Base-by-base conservation (phyloP, 2,888 invertebrate species). In the Drosophila robusta region DNA sequence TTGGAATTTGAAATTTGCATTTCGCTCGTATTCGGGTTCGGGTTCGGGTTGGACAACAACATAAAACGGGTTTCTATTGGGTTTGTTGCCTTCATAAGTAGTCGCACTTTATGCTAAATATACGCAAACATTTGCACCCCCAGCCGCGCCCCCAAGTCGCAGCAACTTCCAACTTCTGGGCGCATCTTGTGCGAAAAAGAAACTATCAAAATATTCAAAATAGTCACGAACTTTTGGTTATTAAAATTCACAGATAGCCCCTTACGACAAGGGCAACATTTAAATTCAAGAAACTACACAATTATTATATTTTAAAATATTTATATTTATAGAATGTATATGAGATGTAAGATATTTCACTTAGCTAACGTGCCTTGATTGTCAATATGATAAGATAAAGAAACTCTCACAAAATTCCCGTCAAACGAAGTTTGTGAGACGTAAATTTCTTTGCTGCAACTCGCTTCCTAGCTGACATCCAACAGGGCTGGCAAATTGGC, bases 1-100 rank as follows among this genome's bases (percentile, higher is more conserved):
- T 74, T 74, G 60, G 44, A 70, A 74, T 73, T 65, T 38, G 26
- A 41, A 65, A 75, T 75, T 75, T 74, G 70, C 61, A 70, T 70
- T 71, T 52, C 22, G 60, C 32, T 68, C 44, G 34, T 11, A 47
- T 41, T 68, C 47, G 32, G 50, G 45, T 51, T 68, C 47, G 32
- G 50, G 45, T 51, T 54, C 34, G 71, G 54, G 49, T 71, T 58
- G 51, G 44, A 61, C 46, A 74, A 66, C 39, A 56, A 66, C 62
- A 70, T 54, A 56, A 75, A 75, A 71, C 75, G 67, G 60, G 75
- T 74, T 75, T 70, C 65, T n/a, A 63, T 73, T 44, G 26, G 58
- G 7, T 29, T 46, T 16, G 29, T 29, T 50, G 54, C 32, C 29
- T 54, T 39, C 55, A 51, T 71, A 71, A 70, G 66, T 66, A 61